phyloP scores from a whole-genome alignment of 1,140 invertebrate species.

The Nomia melanderi region DNA sequence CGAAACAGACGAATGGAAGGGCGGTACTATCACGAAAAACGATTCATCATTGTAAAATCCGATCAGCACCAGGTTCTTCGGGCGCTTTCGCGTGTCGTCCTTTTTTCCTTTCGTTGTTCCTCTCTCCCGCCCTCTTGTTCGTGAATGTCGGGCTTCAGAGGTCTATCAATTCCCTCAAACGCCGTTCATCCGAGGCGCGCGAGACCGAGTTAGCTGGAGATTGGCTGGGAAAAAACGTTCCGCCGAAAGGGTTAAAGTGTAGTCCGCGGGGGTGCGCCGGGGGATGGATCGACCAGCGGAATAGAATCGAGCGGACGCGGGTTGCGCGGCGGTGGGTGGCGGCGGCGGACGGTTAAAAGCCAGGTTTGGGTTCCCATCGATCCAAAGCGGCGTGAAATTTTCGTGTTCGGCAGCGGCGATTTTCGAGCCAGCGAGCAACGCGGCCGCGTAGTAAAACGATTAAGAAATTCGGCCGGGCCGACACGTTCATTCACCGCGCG shows the following conservation, averaged over 20 bases:
- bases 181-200: constrained; percentile 43
- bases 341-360: constrained; percentile 53
- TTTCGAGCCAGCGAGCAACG: constrained; percentile 47
- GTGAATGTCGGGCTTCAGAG: constrained; percentile 34
- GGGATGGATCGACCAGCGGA: not conserved
- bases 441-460: constrained; percentile 11
- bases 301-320: constrained; percentile 15
- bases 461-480: constrained; percentile 27
- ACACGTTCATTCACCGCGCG: not conserved
- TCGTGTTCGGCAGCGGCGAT: constrained; percentile 27
- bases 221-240: constrained; percentile 50
- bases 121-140: constrained; percentile 14
- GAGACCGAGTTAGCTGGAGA: constrained; percentile 40
- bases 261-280: constrained; percentile 5
- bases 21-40: not conserved
- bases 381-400: constrained; percentile 56
- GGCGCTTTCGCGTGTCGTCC: not conserved
- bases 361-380: constrained; percentile 49
- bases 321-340: not conserved
- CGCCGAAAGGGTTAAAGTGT: constrained; percentile 15
- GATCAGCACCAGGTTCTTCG: not conserved
- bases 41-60: constrained; percentile 5
- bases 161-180: constrained; percentile 58
- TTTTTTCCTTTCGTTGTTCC: constrained; percentile 11
- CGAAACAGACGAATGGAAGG: too few relatives aligned